A percentile compares a stretch with the other conserved stretches of the same genome.
Evolutionary conservation across 2,113 vertebrate genomes (phyloP).

Genomic region (Lagopus leucura): DNA sequence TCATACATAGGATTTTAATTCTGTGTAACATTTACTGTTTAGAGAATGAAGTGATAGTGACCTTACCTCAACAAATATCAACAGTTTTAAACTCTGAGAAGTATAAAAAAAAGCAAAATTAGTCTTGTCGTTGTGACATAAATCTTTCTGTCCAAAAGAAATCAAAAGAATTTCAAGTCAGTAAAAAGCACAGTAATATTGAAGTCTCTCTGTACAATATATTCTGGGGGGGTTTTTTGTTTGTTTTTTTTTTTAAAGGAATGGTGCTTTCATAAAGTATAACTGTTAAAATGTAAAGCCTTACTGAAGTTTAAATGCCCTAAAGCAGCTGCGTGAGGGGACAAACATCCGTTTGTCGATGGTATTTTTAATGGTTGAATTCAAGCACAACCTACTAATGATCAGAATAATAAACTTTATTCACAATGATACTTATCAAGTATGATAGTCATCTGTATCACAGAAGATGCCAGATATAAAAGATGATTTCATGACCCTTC

Average conservation of each 20-base stretch:
- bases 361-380: neutral
- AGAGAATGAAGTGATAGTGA: neutral
- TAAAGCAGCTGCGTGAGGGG: neutral
- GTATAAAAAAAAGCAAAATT: neutral
- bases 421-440: neutral
- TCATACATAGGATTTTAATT: neutral
- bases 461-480: neutral
- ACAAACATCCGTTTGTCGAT: neutral
- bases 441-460: neutral
- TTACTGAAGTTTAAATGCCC: neutral
- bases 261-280: neutral
- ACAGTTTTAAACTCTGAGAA: neutral
- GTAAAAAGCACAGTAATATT: neutral
- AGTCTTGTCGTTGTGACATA: neutral
- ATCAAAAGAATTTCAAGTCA: neutral
- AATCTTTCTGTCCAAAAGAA: neutral
- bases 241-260: neutral
- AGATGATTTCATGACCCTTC: constrained; percentile 1
- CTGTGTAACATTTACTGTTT: neutral
- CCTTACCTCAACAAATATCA: neutral
- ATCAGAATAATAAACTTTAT: neutral
- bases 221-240: neutral
- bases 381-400: neutral
- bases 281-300: neutral
- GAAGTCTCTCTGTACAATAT: neutral